Base-by-base conservation (phyloP, 2,888 invertebrate species). In the Tenthredo scrophulariae region DNA sequence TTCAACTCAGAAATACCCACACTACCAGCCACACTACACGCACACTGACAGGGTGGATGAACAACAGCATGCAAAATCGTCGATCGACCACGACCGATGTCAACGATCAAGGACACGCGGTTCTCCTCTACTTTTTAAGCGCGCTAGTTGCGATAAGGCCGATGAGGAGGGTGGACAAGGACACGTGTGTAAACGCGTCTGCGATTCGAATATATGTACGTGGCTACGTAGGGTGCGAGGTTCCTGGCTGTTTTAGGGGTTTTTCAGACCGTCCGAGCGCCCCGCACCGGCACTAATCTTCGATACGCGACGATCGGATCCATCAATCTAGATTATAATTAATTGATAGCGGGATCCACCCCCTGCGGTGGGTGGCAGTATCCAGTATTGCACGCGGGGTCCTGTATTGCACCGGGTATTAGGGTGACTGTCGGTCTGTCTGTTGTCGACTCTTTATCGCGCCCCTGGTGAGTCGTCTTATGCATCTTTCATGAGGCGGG, bases 371-470 rank as follows among this genome's bases (percentile, higher is more conserved):
- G 91, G 90, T 89, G 91, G 90, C 88, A 87, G 86, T 88, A 88
- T 88, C 87, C 85, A 86, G 86, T 74, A 86, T 85, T 83, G 83
- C 83, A 83, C 65, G 67, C 83, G 67, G 67, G 83, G 83, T 58
- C 46, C 90, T 92, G 92, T 92, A 92, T 92, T 92, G 93, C 92
- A 93, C 88, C 88, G 91, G 91, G 92, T 92, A 93, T 93, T 92
- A 93, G 90, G 91, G 91, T 91, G 91, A 92, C 92, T 92, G 92
- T 92, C 92, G 93, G 93, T 93, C 92, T 93, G 93, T 93, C 93
- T 93, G 93, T 93, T 93, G 93, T 93, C 93, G 93, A 93, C 93
- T 93, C 93, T 93, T 93, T 93, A 93, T 93, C 93, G 93, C 93
- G 93, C 93, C 93, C 93, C 92, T 91, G 92, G 93, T 93, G 93